Conservation (phyloP, 2,113 vertebrate species). For the mouse (Mus musculus) region GRCm39 chr10:124798001-124798500, state of each 20-base stretch:
- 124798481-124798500: neutral
- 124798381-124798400: neutral
- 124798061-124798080: neutral
- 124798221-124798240: too few species aligned
- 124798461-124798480: too few species aligned
- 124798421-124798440: neutral
- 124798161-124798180: too few species aligned
- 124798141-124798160: too few species aligned
- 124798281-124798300: neutral
- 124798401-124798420: neutral
- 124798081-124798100: neutral
- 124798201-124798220: rapidly evolving
- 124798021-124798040: neutral
- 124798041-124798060: neutral
- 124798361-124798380: neutral
- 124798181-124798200: neutral
- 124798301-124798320: neutral
- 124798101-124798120: neutral
- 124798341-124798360: neutral
- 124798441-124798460: neutral
- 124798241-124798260: neutral
- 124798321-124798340: neutral
- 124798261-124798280: neutral
- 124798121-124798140: neutral
- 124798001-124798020: neutral